These are phyloP conservation scores for Onychomys arenicola DNA, from an alignment of 2,797 vertebrate species.

Conservation along the genomic window DNA sequence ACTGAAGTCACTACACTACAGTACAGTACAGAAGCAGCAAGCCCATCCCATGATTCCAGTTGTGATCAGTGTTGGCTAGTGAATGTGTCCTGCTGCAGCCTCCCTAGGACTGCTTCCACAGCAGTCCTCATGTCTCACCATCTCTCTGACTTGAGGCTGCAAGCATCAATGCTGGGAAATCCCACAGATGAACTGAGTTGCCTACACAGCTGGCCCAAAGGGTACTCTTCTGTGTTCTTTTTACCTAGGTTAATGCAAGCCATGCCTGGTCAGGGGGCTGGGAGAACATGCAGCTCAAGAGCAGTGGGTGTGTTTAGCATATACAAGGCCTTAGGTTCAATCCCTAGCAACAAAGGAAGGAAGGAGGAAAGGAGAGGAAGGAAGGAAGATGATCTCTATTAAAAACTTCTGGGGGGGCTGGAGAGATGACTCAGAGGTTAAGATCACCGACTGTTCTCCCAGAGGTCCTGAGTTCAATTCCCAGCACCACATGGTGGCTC, in stretches of 20 bases:
- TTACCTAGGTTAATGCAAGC: not conserved
- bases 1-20: not conserved
- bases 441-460: too few relatives aligned
- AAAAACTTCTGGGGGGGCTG: too few relatives aligned
- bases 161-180: not conserved
- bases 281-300: not conserved
- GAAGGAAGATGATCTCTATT: not conserved
- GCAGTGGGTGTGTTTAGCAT: not conserved
- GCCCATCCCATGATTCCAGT: not conserved
- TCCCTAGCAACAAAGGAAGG: not conserved
- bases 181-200: rapidly evolving
- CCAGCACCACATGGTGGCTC: too few relatives aligned
- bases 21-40: not conserved
- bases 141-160: not conserved
- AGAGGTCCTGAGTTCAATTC: too few relatives aligned
- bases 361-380: not conserved
- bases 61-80: too few relatives aligned
- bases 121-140: not conserved
- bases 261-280: not conserved
- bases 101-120: too few relatives aligned
- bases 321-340: not conserved
- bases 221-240: not conserved
- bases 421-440: too few relatives aligned
- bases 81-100: not conserved
- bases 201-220: not conserved